Evolutionary conservation across 2,888 invertebrate genomes (phyloP).

Genomic region (Carcina quercana): DNA sequence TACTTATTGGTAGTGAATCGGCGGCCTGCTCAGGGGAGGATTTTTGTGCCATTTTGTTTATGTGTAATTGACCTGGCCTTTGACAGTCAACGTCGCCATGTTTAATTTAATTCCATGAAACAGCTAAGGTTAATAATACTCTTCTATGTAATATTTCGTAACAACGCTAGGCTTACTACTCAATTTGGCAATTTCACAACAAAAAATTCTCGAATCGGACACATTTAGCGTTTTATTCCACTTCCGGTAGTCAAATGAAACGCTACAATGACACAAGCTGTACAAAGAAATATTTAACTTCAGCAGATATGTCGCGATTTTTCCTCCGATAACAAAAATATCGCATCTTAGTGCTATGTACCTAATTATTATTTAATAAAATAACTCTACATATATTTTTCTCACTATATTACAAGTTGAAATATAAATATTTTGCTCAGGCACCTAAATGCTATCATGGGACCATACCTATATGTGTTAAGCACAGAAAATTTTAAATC

Average conservation of each 20-base stretch:
- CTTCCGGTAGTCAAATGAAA: too few species aligned
- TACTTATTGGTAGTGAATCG: too few species aligned
- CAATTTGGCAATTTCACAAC: conserved; percentile 43
- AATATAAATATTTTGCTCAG: conserved; percentile 32
- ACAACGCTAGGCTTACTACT: conserved; percentile 31
- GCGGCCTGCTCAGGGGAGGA: too few species aligned
- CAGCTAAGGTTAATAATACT: conserved; percentile 42
- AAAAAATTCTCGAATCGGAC: conserved; percentile 17
- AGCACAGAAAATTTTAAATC: too few species aligned
- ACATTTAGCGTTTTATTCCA: too few species aligned
- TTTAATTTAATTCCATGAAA: conserved; percentile 32
- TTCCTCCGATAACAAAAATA: conserved; percentile 38
- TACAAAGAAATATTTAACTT: conserved; percentile 14
- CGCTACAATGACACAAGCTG: too few species aligned
- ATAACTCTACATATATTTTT: conserved; percentile 33
- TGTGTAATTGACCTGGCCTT: conserved; percentile 49
- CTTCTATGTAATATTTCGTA: conserved; percentile 35
- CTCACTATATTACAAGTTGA: conserved; percentile 39
- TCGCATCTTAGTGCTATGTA: conserved; percentile 20
- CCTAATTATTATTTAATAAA: conserved; percentile 17
- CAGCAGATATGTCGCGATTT: conserved; percentile 39
- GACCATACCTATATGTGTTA: too few species aligned
- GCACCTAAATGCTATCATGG: conserved; percentile 34
- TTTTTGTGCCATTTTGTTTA: too few species aligned
- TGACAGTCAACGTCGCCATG: conserved; percentile 32